Conservation (phyloP, 1,140 invertebrate genomes). For the Odontomachus brunneus region DNA sequence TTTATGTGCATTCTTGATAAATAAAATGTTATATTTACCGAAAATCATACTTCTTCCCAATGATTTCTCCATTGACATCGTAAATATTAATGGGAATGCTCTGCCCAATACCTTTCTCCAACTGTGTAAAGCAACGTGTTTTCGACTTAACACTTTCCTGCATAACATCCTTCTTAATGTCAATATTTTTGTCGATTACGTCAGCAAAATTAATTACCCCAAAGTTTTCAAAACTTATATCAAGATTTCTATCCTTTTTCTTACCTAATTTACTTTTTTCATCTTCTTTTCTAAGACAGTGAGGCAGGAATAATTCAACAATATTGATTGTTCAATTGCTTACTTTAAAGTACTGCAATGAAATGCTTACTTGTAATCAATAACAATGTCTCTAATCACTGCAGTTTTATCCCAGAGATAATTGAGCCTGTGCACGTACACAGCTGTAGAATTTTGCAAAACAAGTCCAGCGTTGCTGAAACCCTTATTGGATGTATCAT, state of each 20-base stretch:
- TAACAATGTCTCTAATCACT: conserved; percentile 67
- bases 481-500: conserved; percentile 72
- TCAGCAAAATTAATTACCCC: conserved; percentile 71
- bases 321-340: not conserved
- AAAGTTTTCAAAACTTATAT: conserved; percentile 77
- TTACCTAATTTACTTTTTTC: conserved; percentile 53
- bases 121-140: conserved; percentile 78
- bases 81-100: conserved; percentile 71
- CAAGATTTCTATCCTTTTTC: conserved; percentile 2
- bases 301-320: not conserved
- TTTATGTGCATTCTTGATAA: not conserved
- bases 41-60: conserved; percentile 83
- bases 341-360: not conserved
- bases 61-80: conserved; percentile 77
- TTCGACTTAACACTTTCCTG: conserved; percentile 77
- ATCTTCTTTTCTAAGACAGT: conserved; percentile 31
- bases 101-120: conserved; percentile 73
- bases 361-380: conserved; percentile 74
- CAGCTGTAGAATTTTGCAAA: conserved; percentile 80
- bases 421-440: conserved; percentile 80
- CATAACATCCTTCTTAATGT: conserved; percentile 73
- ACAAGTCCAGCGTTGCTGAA: conserved; percentile 81
- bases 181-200: conserved; percentile 76
- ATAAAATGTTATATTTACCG: conserved; percentile 71
- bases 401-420: conserved; percentile 74